Evolutionary conservation across 2,113 vertebrate species (phyloP), one percentile per base, ranked within the genome.

Genomic region (Platycercus adscitus): DNA sequence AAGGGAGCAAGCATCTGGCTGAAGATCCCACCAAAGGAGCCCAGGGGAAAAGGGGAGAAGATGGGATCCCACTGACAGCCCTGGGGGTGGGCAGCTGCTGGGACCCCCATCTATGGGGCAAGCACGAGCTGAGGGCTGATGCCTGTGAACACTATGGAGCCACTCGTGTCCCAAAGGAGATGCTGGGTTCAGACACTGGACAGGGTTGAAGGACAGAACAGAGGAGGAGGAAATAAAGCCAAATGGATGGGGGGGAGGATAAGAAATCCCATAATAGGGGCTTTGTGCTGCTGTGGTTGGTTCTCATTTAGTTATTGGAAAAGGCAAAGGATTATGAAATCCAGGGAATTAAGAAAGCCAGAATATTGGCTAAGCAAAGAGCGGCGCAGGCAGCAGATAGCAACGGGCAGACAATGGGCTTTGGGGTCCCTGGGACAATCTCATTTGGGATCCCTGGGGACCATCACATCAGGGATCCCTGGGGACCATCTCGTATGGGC

Each of bases 271-370:
- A 95, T 95, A 97, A 97, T 93, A 96, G 94, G 33, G 82, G 81
- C 97, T 98, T 96, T 97, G 97, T 98, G 90, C 91, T 92, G 93
- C 28, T 28, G 29, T 8, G 39, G 29, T 77, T 50, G 68, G 44
- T 87, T 97, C 96, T 95, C 84, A 46, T 75, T 76, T 86, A 84
- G 96, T 70, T 96, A 81, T 81, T 87, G 93, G 96, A 95, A 96
- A 96, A 94, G 96, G 95, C 96, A 95, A 90, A 75, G 93, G 92
- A 96, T 97, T 97, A 93, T 96, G 97, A 97, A 97, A 98, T 86
- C 94, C 81, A 68, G 93, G 44, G 79, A 56, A 81, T 95, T 90
- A 88, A 95, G 91, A 85, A 89, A 93, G 56, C 56, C 56, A 58
- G 56, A 24, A 58, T 23, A 15, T 58, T 35, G 56, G 56, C 33